Conservation (phyloP, 2,888 invertebrate genomes). For the Chymomyza fuscimana region DNA sequence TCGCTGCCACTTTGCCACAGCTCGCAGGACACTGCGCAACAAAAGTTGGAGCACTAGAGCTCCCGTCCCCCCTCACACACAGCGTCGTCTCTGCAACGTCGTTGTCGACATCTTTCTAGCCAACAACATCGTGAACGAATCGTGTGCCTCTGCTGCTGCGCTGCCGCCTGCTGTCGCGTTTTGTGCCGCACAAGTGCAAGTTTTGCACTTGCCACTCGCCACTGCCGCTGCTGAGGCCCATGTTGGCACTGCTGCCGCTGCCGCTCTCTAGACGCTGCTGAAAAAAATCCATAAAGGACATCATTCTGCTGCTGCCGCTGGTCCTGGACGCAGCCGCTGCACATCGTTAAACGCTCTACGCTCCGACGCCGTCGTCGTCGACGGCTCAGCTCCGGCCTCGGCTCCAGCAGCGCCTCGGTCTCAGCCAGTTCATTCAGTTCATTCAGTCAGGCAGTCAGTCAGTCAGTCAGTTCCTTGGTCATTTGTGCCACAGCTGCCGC, state of each 20-base stretch:
- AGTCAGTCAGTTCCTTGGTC: slow-evolving; percentile 29
- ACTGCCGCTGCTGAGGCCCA: slow-evolving; percentile 29
- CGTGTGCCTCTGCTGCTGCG: slow-evolving; percentile 23
- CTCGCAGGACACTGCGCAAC: slow-evolving; percentile 24
- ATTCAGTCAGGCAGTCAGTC: slow-evolving; percentile 20
- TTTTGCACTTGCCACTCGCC: slow-evolving; percentile 37
- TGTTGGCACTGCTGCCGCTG: not conserved
- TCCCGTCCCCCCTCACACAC: not conserved
- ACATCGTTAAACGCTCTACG: slow-evolving; percentile 10
- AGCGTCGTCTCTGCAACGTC: slow-evolving; percentile 13
- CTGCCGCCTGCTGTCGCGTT: slow-evolving; percentile 18
- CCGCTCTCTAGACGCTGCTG: slow-evolving; percentile 1
- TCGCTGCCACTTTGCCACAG: slow-evolving; percentile 27
- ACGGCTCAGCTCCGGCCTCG: slow-evolving; percentile 32
- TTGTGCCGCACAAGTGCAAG: slow-evolving; percentile 19
- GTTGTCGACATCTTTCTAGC: slow-evolving; percentile 30
- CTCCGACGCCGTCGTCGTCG: slow-evolving; percentile 3
- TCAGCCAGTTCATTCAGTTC: slow-evolving; percentile 4
- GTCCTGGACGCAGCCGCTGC: not conserved
- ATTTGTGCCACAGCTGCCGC: slow-evolving; percentile 37
- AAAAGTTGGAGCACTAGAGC: slow-evolving; percentile 9
- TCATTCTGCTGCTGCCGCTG: slow-evolving; percentile 35
- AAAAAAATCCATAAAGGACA: slow-evolving; percentile 64
- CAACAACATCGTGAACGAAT: slow-evolving; percentile 8
- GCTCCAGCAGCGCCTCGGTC: slow-evolving; percentile 44